Base-by-base conservation (phyloP, 2,888 invertebrate genomes). In the Coleophora deauratella region DNA sequence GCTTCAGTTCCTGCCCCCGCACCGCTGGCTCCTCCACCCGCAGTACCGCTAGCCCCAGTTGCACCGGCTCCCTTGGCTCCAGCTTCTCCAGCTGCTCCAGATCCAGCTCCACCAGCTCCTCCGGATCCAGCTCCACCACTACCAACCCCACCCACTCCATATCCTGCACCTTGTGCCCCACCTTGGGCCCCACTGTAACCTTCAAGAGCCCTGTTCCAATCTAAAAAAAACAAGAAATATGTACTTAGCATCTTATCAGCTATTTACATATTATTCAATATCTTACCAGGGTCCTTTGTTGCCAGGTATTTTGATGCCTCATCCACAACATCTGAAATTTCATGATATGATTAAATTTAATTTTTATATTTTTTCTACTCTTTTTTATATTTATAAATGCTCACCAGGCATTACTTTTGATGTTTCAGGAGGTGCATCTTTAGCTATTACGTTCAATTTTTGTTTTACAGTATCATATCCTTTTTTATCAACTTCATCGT, bases 251-350 rank as follows among this genome's bases (percentile, higher is more conserved):
- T 6, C 3, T 6, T 21, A 21, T 21, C 3, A 6, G 21, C 21
- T 21, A 6, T 4, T 21, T 4, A 21, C 21, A 21, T 21, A 21
- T 4, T 6, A 6, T 4, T 21, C 21, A 21, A 21, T 21, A 21
- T 4, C 21, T 21, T 21, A 21, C 21, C 21, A 21, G 21, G 21
- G 6, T 21, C 21, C 6, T 21, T 21, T 3, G 55, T 37, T 6
- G 77, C 51, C 34, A 79, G 52, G 52, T 64, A 79, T 45, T 74
- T 73, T 0, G 79, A 55, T 7, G 65, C 48, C 9, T 73, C 70
- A 0, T 78, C 77, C 14, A 78, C 48, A n/a, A 78, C 39, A 2
- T 52, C 78, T 78, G 51, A 31, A 54, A 48, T 13, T 42, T n/a
- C 12, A 12, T 3, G 13, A 33, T 12, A 9, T 14, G 8, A 1